Conservation (phyloP, 1,140 invertebrate species). For the Lanistes nyassanus region DNA sequence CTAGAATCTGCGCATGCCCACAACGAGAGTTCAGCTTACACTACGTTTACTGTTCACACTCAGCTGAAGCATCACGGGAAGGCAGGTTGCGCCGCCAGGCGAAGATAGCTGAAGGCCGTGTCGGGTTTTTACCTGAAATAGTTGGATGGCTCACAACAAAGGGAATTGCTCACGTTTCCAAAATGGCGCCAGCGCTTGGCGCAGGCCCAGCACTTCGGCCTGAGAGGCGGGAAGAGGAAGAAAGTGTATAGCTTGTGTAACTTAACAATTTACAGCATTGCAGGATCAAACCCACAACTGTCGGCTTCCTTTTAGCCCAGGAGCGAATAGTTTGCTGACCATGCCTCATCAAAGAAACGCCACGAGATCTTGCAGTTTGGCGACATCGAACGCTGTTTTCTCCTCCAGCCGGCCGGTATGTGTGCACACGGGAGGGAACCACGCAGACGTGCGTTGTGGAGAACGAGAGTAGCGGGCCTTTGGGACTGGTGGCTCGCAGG, state of each 20-base stretch:
- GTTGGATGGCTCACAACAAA: too few species aligned
- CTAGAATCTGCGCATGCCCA: too few species aligned
- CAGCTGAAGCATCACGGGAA: too few species aligned
- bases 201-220: neutral
- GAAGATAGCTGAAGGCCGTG: too few species aligned
- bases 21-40: too few species aligned
- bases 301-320: neutral
- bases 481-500: neutral
- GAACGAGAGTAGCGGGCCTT: neutral
- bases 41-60: too few species aligned
- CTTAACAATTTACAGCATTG: constrained; percentile 4
- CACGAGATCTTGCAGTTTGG: constrained; percentile 21
- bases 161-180: too few species aligned
- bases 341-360: constrained; percentile 15
- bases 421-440: constrained; percentile 15
- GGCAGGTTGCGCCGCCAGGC: too few species aligned
- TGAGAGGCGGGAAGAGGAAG: neutral
- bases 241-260: constrained; percentile 11
- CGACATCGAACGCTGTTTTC: neutral
- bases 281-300: constrained; percentile 1
- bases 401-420: neutral
- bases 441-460: neutral
- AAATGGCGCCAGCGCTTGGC: neutral
- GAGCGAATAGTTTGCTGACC: neutral
- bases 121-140: too few species aligned